Percentiles rank a stretch among this genome's conserved stretches.
phyloP scores from a whole-genome alignment of 2,797 vertebrate genomes.

The Buphagus erythrorhynchus region DNA sequence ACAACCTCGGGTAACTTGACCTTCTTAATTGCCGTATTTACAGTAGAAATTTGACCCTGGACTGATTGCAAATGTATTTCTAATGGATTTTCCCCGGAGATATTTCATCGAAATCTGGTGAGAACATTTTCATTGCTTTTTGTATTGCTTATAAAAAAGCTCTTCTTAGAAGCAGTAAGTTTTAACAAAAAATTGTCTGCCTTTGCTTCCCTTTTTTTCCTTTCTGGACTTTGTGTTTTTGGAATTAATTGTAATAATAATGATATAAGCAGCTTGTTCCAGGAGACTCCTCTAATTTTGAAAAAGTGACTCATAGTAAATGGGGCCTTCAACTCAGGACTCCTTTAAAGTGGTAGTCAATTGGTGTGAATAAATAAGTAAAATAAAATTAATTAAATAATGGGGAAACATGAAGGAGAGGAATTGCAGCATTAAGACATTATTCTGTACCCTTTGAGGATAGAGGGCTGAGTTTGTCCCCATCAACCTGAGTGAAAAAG shows the following conservation, averaged over 20 bases:
- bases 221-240: neutral
- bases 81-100: conserved; percentile 49
- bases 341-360: neutral
- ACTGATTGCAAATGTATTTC: conserved; percentile 45
- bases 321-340: neutral
- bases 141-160: neutral
- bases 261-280: neutral
- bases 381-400: neutral
- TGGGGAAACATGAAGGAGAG: neutral
- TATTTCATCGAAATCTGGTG: conserved; percentile 7
- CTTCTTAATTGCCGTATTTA: conserved; percentile 49
- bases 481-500: neutral
- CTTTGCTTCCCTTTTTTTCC: neutral
- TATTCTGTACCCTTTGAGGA: neutral
- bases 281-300: neutral
- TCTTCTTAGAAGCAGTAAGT: neutral
- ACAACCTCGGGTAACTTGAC: neutral
- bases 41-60: conserved; percentile 46
- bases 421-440: neutral
- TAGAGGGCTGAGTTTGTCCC: neutral
- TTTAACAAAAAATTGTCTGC: neutral
- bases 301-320: neutral
- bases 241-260: neutral
- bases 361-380: neutral
- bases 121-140: conserved; percentile 49